Conservation (phyloP, 2,888 invertebrate species). For the Campoplex capitator region DNA sequence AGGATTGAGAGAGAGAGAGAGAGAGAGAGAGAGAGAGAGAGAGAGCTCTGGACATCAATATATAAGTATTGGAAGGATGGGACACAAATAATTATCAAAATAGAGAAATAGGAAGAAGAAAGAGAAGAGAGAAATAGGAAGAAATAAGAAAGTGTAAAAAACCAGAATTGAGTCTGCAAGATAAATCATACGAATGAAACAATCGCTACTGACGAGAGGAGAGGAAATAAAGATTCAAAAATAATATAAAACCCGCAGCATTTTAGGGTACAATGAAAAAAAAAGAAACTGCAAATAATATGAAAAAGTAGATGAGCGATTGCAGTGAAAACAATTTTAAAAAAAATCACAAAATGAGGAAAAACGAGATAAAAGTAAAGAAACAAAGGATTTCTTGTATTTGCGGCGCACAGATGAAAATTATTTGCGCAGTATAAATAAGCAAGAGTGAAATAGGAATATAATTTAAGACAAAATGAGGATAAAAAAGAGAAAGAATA, state of each 20-base stretch:
- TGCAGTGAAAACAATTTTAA: neutral
- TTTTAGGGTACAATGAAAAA: neutral
- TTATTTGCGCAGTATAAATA: neutral
- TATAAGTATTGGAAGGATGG: neutral
- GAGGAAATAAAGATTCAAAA: no score
- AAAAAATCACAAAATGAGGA: neutral
- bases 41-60: neutral
- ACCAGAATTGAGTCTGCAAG: neutral
- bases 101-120: neutral
- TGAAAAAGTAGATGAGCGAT: neutral
- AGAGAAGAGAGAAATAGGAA: no score
- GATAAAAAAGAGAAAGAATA: neutral
- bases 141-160: neutral
- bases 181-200: neutral
- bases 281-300: no score
- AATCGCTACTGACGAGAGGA: no score
- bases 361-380: neutral
- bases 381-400: neutral
- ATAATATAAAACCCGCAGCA: neutral
- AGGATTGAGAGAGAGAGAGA: neutral
- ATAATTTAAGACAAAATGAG: constrained; percentile 9
- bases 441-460: neutral
- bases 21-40: neutral
- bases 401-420: neutral
- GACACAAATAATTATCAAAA: neutral